Percentiles rank a stretch among this genome's conserved stretches.
These are phyloP conservation scores for Trichogramma dendrolimi DNA, from an alignment of 2,888 invertebrate genomes.

Conservation along the genomic window DNA sequence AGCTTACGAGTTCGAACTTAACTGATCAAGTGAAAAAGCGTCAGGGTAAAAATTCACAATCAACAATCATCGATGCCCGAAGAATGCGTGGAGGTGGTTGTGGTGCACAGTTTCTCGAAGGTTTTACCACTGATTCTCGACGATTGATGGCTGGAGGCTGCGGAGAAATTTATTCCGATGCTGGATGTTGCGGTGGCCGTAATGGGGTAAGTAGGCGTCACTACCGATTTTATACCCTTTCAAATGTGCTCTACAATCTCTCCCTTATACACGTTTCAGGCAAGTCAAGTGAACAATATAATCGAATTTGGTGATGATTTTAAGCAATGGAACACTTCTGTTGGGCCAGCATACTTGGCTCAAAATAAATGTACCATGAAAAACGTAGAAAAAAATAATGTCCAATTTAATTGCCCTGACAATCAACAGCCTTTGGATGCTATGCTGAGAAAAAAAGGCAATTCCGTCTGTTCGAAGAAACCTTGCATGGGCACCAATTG, in stretches of 20 bases:
- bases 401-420: constrained; percentile 29
- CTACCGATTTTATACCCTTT: too few relatives aligned
- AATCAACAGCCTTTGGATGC: constrained; percentile 22
- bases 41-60: too few relatives aligned
- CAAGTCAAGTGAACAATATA: neutral
- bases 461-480: constrained; percentile 32
- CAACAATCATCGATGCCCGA: neutral
- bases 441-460: constrained; percentile 11
- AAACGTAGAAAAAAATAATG: constrained; percentile 3
- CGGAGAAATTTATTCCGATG: constrained; percentile 30
- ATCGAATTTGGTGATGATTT: constrained; percentile 1
- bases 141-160: constrained; percentile 15
- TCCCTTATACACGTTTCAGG: neutral
- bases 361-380: constrained; percentile 16
- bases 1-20: constrained; percentile 7
- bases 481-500: constrained; percentile 39
- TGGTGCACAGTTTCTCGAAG: constrained; percentile 17
- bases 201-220: too few relatives aligned
- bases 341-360: constrained; percentile 15
- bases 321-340: constrained; percentile 4
- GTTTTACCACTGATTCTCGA: constrained; percentile 29
- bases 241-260: too few relatives aligned
- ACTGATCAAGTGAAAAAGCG: neutral
- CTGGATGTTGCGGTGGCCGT: constrained; percentile 20
- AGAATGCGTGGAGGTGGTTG: constrained; percentile 39